phyloP scores from a whole-genome alignment of 2,113 vertebrate species.

The Tragelaphus scriptus region DNA sequence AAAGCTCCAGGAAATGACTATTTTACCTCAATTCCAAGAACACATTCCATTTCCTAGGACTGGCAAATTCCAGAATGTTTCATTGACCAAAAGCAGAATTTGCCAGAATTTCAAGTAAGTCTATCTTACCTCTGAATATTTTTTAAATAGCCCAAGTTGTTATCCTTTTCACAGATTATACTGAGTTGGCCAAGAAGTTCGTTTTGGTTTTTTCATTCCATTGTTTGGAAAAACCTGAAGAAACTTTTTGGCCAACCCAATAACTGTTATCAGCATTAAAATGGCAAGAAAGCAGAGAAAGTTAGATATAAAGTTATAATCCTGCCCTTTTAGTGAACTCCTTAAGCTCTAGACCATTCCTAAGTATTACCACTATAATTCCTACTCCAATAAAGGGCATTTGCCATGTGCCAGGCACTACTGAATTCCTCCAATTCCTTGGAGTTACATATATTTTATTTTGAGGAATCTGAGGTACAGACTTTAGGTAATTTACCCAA shows the following conservation, averaged over 20 bases:
- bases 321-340: background rate
- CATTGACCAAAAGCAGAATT: background rate
- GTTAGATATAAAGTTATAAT: background rate
- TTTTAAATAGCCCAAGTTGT: background rate
- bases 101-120: conserved; percentile 1
- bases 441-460: background rate
- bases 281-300: background rate
- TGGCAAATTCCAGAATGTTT: conserved; percentile 7
- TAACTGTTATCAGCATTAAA: background rate
- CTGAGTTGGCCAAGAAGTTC: background rate
- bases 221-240: background rate
- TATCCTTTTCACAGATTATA: background rate
- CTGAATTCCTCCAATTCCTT: background rate
- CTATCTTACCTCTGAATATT: background rate
- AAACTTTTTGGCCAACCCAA: background rate
- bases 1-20: background rate
- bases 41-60: background rate
- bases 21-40: conserved; percentile 26
- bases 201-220: background rate
- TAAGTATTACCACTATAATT: background rate
- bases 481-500: background rate
- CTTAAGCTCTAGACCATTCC: background rate
- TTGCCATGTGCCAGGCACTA: background rate
- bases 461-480: background rate
- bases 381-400: background rate